Evolutionary conservation across 1,140 invertebrate genomes (phyloP), one percentile per base, ranked within the genome.

Genomic region (Eufriesea mexicana): DNA sequence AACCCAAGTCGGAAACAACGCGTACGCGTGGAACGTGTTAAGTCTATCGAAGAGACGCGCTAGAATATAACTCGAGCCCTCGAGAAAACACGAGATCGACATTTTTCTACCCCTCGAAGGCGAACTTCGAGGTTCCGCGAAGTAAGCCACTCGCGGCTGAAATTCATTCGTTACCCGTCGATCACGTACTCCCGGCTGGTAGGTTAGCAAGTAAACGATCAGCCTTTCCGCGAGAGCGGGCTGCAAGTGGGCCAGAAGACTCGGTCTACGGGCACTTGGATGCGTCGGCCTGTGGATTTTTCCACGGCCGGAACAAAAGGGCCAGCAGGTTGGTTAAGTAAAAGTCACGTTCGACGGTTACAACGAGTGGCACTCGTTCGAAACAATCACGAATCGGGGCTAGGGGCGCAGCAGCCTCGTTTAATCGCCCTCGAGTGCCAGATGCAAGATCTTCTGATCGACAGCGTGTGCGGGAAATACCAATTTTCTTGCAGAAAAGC

Each of bases 311-410:
- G 68, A 75, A 75, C 45, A 85, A 87, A 82, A 86, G 28, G 61
- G 49, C 47, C 20, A 35, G 28, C 55, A 16, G 12, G 57, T 51
- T 42, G 77, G 66, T 81, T 79, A 70, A 80, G 79, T 73, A 88
- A 88, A 88, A 89, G 87, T 89, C 87, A 89, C 87, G 87, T 89
- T 88, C 86, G 75, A 85, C 79, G 83, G 86, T 89, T 89, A 85
- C 70, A 72, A 67, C 57, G 67, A 89, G 84, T 85, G 86, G 73
- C 81, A 87, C 80, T 89, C 72, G 86, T 85, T 79, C 71, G 84
- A 85, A 88, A 89, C 86, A 89, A 89, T 89, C 84, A 88, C 86
- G 83, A 67, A 77, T 86, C 76, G 76, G 45, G 71, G 71, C 35
- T 64, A 55, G 59, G 51, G 8, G 25, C 45, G n/a, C 64, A 28